These are phyloP conservation scores for Epistrophe grossulariae DNA, from an alignment of 2,888 invertebrate genomes.

Conservation along the genomic window DNA sequence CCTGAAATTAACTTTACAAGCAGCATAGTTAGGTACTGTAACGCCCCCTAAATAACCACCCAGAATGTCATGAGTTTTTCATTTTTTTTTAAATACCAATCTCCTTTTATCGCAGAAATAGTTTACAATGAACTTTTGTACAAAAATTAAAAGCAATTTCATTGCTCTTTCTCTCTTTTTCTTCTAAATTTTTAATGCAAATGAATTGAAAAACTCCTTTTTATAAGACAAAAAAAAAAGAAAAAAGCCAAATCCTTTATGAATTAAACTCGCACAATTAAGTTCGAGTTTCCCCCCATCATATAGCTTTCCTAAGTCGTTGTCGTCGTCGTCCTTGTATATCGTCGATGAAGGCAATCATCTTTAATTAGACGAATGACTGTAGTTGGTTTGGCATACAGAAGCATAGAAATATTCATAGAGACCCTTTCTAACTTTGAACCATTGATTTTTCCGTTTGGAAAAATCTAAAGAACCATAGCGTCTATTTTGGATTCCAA, in stretches of 20 bases:
- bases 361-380: constrained; percentile 73
- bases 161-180: neutral
- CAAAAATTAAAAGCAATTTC: constrained; percentile 35
- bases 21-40: constrained; percentile 2
- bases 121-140: constrained; percentile 31
- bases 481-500: constrained; percentile 49
- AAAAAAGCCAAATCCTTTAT: constrained; percentile 34
- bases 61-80: neutral
- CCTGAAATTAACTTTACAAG: constrained; percentile 69
- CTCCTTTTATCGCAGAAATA: constrained; percentile 49
- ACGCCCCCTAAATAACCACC: constrained; percentile 46
- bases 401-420: neutral
- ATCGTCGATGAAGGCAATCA: constrained; percentile 64
- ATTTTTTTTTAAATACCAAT: neutral
- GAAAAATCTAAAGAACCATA: constrained; percentile 47
- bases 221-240: constrained; percentile 39
- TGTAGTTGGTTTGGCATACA: neutral
- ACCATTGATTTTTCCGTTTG: constrained; percentile 67
- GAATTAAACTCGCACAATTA: constrained; percentile 69
- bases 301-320: neutral
- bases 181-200: constrained; percentile 71
- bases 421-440: constrained; percentile 22
- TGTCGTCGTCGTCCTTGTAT: constrained; percentile 12
- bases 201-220: constrained; percentile 51
- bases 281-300: constrained; percentile 42